Conservation (phyloP, 37 sponge, comb jelly and placozoan species). For the Theonella swinhoei region DNA sequence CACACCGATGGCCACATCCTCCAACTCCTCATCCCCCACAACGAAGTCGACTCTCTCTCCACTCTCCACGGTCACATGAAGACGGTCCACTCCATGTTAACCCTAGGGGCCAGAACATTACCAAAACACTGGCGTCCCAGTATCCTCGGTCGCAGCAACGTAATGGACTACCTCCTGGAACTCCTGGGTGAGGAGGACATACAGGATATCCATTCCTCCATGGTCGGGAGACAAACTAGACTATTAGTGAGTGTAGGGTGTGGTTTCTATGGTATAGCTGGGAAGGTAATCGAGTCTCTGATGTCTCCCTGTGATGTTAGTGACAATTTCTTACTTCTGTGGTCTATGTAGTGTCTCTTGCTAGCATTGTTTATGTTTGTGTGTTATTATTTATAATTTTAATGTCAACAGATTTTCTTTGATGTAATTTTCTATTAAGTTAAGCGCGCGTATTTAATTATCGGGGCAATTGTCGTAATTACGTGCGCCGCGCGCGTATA, state of each 20-base stretch:
- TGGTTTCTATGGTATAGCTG: slow-evolving; percentile 71
- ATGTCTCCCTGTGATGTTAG: slow-evolving; percentile 41
- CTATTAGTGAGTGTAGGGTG: slow-evolving; percentile 58
- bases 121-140: slow-evolving; percentile 79
- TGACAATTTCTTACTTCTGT: slow-evolving; percentile 61
- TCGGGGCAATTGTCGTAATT: not conserved
- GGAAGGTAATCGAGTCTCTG: slow-evolving; percentile 48
- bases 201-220: slow-evolving; percentile 27
- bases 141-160: slow-evolving; percentile 77
- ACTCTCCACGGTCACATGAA: slow-evolving; percentile 58
- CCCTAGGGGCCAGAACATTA: slow-evolving; percentile 53
- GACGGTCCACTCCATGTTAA: slow-evolving; percentile 32
- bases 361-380: not conserved
- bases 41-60: not conserved
- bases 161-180: slow-evolving; percentile 47
- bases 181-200: slow-evolving; percentile 49
- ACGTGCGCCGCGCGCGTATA: not conserved
- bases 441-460: not conserved
- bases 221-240: slow-evolving; percentile 50
- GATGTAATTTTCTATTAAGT: too few species aligned
- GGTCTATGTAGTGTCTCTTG: slow-evolving; percentile 10
- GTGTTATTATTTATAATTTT: not conserved
- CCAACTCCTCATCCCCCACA: not conserved
- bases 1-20: slow-evolving; percentile 35
- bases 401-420: not conserved